Conservation (phyloP, 64 coral and sea anemone species). For the Stichodactyla mertensii region DNA sequence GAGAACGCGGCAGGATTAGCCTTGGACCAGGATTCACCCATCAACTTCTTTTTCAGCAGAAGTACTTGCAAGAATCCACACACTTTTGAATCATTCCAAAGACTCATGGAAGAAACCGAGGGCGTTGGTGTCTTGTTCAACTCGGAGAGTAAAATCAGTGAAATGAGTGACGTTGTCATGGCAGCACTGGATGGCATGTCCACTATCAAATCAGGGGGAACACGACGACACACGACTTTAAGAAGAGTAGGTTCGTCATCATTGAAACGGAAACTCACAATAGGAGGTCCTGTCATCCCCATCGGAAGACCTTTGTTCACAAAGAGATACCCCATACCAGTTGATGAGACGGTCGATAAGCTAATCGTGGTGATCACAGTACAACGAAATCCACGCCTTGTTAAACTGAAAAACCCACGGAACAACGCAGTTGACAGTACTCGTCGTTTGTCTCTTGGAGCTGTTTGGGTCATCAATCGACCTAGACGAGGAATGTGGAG, state of each 20-base stretch:
- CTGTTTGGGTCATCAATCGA: constrained; percentile 48
- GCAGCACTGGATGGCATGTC: constrained; percentile 42
- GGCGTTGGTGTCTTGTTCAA: constrained; percentile 49
- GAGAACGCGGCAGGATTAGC: constrained; percentile 54
- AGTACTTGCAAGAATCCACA: constrained; percentile 18
- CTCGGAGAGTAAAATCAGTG: constrained; percentile 14
- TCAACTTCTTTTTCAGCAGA: constrained; percentile 65
- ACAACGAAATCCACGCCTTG: not conserved
- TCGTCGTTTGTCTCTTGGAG: constrained; percentile 16
- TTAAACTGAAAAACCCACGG: constrained; percentile 34
- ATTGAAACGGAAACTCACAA: not conserved
- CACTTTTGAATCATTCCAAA: constrained; percentile 13
- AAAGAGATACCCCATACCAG: constrained; percentile 31
- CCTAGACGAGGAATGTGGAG: constrained; percentile 45
- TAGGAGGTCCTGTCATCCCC: not conserved
- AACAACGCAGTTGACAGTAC: constrained; percentile 19
- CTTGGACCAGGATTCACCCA: constrained; percentile 28
- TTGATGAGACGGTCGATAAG: constrained; percentile 52
- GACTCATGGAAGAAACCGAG: constrained; percentile 47
- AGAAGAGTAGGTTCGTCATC: no score
- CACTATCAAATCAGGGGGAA: constrained; percentile 34
- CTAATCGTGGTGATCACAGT: constrained; percentile 45
- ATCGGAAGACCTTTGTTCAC: not conserved
- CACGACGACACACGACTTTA: not conserved
- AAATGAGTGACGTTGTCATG: constrained; percentile 37